Percentiles rank a stretch among this genome's conserved stretches.
Evolutionary conservation across 2,797 vertebrate species (phyloP).

Genomic region (Rhadinocentrus ornatus): DNA sequence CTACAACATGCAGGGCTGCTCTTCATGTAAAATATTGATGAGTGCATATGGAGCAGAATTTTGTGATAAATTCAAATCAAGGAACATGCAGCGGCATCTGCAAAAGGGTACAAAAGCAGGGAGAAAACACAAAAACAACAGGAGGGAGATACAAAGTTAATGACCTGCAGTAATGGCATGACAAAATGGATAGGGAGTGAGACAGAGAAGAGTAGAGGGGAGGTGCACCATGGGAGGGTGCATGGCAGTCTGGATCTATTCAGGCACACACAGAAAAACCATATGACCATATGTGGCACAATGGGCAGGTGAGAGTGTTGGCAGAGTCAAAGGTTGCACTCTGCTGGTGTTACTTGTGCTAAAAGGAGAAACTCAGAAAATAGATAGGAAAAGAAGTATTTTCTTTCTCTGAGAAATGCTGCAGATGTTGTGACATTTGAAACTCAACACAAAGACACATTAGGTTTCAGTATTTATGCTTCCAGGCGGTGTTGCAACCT

Average conservation of each 20-base stretch:
- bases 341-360: slow-evolving; percentile 14
- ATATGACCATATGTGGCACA: slow-evolving; percentile 14
- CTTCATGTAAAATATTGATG: background rate
- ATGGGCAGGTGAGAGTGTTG: slow-evolving; percentile 25
- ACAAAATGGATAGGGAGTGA: background rate
- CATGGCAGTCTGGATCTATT: background rate
- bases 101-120: background rate
- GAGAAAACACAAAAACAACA: background rate
- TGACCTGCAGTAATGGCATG: background rate
- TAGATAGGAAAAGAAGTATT: background rate
- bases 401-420: slow-evolving; percentile 34
- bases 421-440: slow-evolving; percentile 43
- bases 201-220: background rate
- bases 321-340: slow-evolving; percentile 32
- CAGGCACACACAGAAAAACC: background rate
- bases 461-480: slow-evolving; percentile 37
- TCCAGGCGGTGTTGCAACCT: slow-evolving; percentile 29
- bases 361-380: slow-evolving; percentile 37
- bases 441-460: slow-evolving; percentile 33
- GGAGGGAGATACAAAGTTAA: background rate
- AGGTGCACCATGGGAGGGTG: background rate
- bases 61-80: background rate
- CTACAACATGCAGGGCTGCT: background rate
- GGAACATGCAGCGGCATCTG: background rate
- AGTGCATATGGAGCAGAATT: background rate